Conservation (phyloP, 2,888 invertebrate genomes). For the Dryocosmus kuriphilus region DNA sequence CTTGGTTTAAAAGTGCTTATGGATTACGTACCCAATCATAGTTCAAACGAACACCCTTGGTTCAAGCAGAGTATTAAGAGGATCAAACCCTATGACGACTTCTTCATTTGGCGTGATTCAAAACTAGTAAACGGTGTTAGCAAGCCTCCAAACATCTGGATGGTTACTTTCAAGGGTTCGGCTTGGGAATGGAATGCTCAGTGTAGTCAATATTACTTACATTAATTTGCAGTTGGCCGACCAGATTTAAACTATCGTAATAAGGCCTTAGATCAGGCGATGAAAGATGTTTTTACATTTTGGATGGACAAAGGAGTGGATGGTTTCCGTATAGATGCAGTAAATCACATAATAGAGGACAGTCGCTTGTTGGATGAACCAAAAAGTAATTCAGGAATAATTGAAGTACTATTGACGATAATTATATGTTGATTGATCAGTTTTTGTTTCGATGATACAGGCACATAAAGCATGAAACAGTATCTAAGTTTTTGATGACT, state of each 20-base stretch:
- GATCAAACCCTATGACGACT: conserved; percentile 84
- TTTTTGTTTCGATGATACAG: too few species aligned
- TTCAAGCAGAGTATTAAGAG: conserved; percentile 84
- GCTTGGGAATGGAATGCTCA: conserved; percentile 82
- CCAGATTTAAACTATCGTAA: conserved; percentile 84
- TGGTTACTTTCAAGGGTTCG: conserved; percentile 80
- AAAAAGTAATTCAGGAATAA: conserved; percentile 59
- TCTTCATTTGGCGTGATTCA: conserved; percentile 87
- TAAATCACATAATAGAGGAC: conserved; percentile 72
- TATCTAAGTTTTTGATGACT: conserved; percentile 80
- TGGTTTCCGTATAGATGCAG: conserved; percentile 81
- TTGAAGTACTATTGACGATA: conserved; percentile 72
- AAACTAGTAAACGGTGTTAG: conserved; percentile 71
- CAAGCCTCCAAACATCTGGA: conserved; percentile 79
- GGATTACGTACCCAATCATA: conserved; percentile 82
- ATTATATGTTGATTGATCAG: too few species aligned
- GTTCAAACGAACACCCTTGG: conserved; percentile 89
- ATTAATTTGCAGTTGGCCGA: conserved; percentile 82
- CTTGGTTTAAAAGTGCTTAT: conserved; percentile 76
- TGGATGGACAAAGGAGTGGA: conserved; percentile 82
- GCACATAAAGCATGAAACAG: conserved; percentile 61
- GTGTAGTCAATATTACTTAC: conserved; percentile 82
- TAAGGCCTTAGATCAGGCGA: conserved; percentile 77
- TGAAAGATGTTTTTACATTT: conserved; percentile 79
- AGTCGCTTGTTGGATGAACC: conserved; percentile 69